A percentile compares a stretch with the other conserved stretches of the same genome.
phyloP scores from a whole-genome alignment of 2,797 vertebrate genomes.

The Falco concolor region DNA sequence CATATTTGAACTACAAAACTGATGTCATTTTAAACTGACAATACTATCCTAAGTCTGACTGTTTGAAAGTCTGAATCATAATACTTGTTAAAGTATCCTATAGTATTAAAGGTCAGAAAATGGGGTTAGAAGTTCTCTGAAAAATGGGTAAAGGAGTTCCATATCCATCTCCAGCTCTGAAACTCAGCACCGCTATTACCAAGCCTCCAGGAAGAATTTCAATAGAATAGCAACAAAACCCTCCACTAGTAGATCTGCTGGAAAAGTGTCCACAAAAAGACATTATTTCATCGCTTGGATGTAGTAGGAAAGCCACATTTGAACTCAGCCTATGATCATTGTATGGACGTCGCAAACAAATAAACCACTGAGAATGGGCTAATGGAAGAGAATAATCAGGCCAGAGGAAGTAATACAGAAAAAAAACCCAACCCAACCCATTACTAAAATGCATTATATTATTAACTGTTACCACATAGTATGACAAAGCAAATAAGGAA shows the following conservation, averaged over 20 bases:
- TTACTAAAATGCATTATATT: slow-evolving; percentile 50
- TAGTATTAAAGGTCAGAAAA: background rate
- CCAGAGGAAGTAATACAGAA: slow-evolving; percentile 15
- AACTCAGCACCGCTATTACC: background rate
- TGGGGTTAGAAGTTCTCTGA: background rate
- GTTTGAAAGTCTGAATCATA: slow-evolving; percentile 19
- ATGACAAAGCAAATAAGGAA: slow-evolving; percentile 49
- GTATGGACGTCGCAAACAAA: slow-evolving; percentile 1
- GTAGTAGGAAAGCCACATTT: background rate
- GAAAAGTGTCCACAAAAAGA: background rate
- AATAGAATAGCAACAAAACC: background rate
- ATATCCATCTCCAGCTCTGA: background rate
- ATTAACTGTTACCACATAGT: slow-evolving; percentile 39
- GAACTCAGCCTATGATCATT: background rate
- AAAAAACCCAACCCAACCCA: background rate
- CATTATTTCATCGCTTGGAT: background rate
- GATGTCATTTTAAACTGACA: slow-evolving; percentile 44
- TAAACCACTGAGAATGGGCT: slow-evolving; percentile 3
- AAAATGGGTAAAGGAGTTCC: background rate
- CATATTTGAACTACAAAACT: background rate
- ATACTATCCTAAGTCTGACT: slow-evolving; percentile 14
- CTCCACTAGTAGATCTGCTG: background rate
- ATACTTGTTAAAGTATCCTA: background rate
- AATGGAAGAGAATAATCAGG: slow-evolving; percentile 44
- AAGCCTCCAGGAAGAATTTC: background rate